Evolutionary conservation across 2,113 vertebrate species (phyloP), one percentile per base, ranked within the genome.

Genomic region (Upupa epops): DNA sequence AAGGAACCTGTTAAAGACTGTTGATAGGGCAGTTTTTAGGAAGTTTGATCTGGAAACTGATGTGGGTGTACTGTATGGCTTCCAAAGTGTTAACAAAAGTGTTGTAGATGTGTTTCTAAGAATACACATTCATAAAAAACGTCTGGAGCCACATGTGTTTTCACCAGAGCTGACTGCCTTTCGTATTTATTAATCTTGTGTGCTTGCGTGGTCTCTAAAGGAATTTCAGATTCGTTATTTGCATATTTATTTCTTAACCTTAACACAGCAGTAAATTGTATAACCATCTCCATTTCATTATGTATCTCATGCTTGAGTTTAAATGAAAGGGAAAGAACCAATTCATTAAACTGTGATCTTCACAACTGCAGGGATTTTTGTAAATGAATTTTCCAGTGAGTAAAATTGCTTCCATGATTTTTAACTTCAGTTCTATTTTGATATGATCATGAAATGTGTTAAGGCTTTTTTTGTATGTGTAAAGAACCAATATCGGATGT

Each of bases 241-340:
- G 81, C 91, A 79, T 95, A 92, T 82, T 92, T 89, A 86, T 93
- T 89, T 92, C 77, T 90, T 94, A 90, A 95, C 93, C 89, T 87
- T 95, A 82, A 78, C 9, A 0, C 69, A 82, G 40, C 65, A 87
- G 68, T 84, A 69, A 83, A 78, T 81, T 60, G 28, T 92, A 72
- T 86, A 93, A 86, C 70, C 3, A 3, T 89, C 58, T 90, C 40
- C 25, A 58, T 93, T 86, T 89, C 84, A 90, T 86, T 90, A 89
- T 65, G 34, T 84, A 82, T 69, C 54, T 88, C 28, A 37, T 61
- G 66, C 49, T 58, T 75, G 61, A 61, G 64, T 95, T 89, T 78
- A 92, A 95, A 90, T 92, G 90, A 90, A 86, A 86, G 73, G 17
- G 88, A 83, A 84, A 77, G 49, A 75, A 49, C 34, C 31, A 68